These are phyloP conservation scores for Xylota segnis DNA, from an alignment of 2,888 invertebrate genomes.

Conservation along the genomic window DNA sequence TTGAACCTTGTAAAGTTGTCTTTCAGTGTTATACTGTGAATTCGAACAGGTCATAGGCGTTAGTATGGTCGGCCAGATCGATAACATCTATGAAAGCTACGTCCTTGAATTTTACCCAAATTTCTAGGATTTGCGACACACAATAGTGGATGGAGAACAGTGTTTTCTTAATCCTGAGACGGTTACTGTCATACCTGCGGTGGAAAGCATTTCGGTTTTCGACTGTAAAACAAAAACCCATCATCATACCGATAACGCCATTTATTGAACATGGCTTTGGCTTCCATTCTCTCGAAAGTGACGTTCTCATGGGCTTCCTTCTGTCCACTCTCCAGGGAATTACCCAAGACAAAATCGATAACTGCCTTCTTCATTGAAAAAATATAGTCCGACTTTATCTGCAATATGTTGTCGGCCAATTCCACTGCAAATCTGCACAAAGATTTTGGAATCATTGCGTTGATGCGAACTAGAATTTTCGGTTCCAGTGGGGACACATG, in stretches of 20 bases:
- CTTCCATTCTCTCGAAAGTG: conserved; percentile 85
- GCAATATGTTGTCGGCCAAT: conserved; percentile 88
- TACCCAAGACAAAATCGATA: conserved; percentile 95
- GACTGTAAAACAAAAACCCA: too few species aligned
- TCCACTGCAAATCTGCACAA: conserved; percentile 88
- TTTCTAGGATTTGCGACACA: conserved; percentile 90
- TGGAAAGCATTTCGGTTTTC: not conserved
- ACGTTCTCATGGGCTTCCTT: conserved; percentile 75
- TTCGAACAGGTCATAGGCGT: conserved; percentile 83
- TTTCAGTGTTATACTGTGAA: conserved; percentile 80
- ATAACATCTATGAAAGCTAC: conserved; percentile 82
- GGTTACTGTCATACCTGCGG: conserved; percentile 84
- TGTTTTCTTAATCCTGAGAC: conserved; percentile 86
- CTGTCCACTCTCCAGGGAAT: conserved; percentile 86
- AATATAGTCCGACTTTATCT: conserved; percentile 94
- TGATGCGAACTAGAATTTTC: conserved; percentile 88
- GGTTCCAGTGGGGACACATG: conserved; percentile 94
- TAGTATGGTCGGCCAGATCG: conserved; percentile 79
- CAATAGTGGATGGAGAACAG: conserved; percentile 93
- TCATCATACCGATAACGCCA: conserved; percentile 86
- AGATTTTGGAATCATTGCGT: conserved; percentile 87
- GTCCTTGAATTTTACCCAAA: conserved; percentile 92
- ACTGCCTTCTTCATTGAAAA: conserved; percentile 95
- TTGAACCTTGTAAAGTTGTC: not conserved
- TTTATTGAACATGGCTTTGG: conserved; percentile 87